Conservation (phyloP, 1,140 invertebrate genomes). For the Mya arenaria region DNA sequence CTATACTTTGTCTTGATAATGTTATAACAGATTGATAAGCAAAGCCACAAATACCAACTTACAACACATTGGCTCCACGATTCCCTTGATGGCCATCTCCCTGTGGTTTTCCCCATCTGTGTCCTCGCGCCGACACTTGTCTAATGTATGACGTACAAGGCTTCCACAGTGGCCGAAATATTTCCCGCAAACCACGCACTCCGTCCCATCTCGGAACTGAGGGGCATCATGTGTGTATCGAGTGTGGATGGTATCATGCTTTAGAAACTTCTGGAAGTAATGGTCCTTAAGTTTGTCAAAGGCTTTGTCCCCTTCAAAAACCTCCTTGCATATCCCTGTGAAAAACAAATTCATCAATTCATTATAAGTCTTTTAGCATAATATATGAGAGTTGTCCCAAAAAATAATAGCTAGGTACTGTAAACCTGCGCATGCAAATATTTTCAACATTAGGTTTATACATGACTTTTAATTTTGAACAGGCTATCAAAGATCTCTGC, state of each 20-base stretch:
- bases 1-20: too few species aligned
- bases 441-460: too few species aligned
- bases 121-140: not conserved
- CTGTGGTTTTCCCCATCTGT: not conserved
- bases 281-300: not conserved
- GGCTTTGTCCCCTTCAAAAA: not conserved
- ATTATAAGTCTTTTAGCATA: too few species aligned
- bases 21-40: too few species aligned
- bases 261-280: not conserved
- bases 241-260: not conserved
- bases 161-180: not conserved
- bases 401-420: too few species aligned
- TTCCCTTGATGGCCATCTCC: not conserved
- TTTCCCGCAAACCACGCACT: not conserved
- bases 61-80: not conserved
- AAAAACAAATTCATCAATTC: too few species aligned
- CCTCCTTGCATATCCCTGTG: not conserved
- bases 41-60: too few species aligned
- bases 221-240: not conserved
- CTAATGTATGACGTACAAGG: not conserved
- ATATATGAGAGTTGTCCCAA: too few species aligned
- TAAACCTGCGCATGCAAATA: too few species aligned
- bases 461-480: too few species aligned
- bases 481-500: too few species aligned
- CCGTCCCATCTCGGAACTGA: not conserved